Percentiles rank a stretch among this genome's conserved stretches.
Evolutionary conservation across 92 coral and sea anemone genomes (phyloP).

Genomic region (Micromussa lordhowensis): DNA sequence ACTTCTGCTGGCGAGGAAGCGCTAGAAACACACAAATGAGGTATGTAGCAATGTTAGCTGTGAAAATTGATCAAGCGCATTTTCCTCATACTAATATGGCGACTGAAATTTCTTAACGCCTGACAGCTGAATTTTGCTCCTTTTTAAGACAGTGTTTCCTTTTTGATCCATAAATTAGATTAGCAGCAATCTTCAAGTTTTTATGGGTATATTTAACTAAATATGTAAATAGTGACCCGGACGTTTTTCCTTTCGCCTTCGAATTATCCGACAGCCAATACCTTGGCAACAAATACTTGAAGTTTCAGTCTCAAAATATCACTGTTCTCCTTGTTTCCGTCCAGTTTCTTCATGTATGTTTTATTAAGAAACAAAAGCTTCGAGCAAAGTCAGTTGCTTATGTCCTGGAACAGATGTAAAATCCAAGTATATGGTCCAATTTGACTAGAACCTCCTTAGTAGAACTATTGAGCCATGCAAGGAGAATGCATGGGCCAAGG

Average conservation of each 20-base stretch:
- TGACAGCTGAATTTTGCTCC: constrained; percentile 30
- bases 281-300: constrained; percentile 26
- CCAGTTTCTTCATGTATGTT: background rate
- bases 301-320: background rate
- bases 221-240: background rate
- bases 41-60: constrained; percentile 5
- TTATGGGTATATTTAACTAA: background rate
- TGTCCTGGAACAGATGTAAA: too few relatives aligned
- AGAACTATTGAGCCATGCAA: too few relatives aligned
- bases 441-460: too few relatives aligned
- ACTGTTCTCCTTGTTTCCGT: background rate
- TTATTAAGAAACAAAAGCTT: background rate
- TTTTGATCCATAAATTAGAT: background rate
- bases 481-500: too few relatives aligned
- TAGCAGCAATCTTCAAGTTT: background rate
- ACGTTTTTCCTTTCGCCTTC: constrained; percentile 1
- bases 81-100: constrained; percentile 42
- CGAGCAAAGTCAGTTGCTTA: background rate
- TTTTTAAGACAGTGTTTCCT: background rate
- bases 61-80: constrained; percentile 6
- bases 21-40: constrained; percentile 37
- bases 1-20: constrained; percentile 21
- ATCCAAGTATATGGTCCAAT: too few relatives aligned
- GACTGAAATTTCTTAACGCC: background rate
- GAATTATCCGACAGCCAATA: constrained; percentile 18